Base-by-base conservation (phyloP, 2,888 invertebrate genomes). In the Sylvicola cinctus region DNA sequence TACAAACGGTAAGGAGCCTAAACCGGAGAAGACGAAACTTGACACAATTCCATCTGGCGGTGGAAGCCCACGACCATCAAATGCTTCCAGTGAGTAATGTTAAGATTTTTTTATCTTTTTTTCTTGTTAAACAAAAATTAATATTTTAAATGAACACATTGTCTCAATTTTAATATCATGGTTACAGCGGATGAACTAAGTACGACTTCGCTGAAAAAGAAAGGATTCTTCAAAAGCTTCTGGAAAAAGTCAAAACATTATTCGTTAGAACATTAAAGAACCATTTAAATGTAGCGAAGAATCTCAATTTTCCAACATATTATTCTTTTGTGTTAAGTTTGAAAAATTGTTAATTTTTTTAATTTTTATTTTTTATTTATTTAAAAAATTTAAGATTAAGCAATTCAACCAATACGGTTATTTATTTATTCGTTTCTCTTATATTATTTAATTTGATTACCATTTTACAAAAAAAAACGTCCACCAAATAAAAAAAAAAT, bases 231-330 rank as follows among this genome's bases (percentile, higher is more conserved):
- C 63, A 79, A 80, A 60, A 80, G 71, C 55, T 73, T 84, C 46
- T 85, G 84, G 84, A 84, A 84, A 59, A 71, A 79, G 49, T 83
- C 83, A 44, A 74, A 81, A 44, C 81, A 83, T 53, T 78, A 83
- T 54, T 84, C 84, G 42, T 62, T 83, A 58, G 84, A 84, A 59
- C 81, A 83, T 59, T 81, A 81, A 63, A 74, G n/a, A n/a, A n/a
- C n/a, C n/a, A n/a, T n/a, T n/a, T n/a, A n/a, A n/a, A n/a, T n/a
- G n/a, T n/a, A n/a, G n/a, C n/a, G n/a, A n/a, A n/a, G n/a, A n/a
- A n/a, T n/a, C n/a, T n/a, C n/a, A n/a, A n/a, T n/a, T n/a, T n/a
- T n/a, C n/a, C n/a, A n/a, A n/a, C n/a, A n/a, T n/a, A n/a, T n/a
- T n/a, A n/a, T n/a, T n/a, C n/a, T n/a, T n/a, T n/a, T n/a, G n/a